A percentile compares a stretch with the other conserved stretches of the same genome.
These are phyloP conservation scores for Cardiocondyla obscurior DNA, from an alignment of 1,140 invertebrate genomes.

Conservation along the genomic window DNA sequence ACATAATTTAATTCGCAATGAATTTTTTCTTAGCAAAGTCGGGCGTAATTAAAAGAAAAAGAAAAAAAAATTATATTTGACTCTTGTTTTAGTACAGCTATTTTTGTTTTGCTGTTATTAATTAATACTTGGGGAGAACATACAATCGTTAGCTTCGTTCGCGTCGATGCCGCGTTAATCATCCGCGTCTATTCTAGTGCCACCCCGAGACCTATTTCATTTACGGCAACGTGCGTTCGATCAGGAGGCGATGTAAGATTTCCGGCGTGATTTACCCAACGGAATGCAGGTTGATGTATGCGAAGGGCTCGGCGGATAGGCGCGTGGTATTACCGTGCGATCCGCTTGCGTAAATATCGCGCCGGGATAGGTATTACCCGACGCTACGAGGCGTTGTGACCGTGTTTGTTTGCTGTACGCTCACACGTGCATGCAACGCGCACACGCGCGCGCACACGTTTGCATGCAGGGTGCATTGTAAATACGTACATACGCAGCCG, in stretches of 20 bases:
- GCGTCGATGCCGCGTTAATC: background rate
- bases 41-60: no score
- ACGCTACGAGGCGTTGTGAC: constrained; percentile 35
- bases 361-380: constrained; percentile 31
- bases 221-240: constrained; percentile 40
- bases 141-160: background rate
- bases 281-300: constrained; percentile 50
- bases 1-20: background rate
- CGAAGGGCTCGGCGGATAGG: constrained; percentile 49
- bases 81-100: no score
- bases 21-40: background rate
- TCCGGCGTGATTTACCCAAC: constrained; percentile 49
- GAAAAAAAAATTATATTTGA: no score
- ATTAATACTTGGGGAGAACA: background rate
- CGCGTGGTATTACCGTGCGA: constrained; percentile 41
- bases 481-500: background rate
- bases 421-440: background rate
- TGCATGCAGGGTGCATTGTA: background rate
- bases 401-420: constrained; percentile 47
- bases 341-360: constrained; percentile 56
- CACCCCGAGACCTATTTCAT: constrained; percentile 6
- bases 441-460: background rate
- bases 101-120: background rate
- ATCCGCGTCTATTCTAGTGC: background rate
- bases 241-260: constrained; percentile 45